Evolutionary conservation across 2,113 vertebrate species (phyloP).

Genomic region (Pavo muticus): DNA sequence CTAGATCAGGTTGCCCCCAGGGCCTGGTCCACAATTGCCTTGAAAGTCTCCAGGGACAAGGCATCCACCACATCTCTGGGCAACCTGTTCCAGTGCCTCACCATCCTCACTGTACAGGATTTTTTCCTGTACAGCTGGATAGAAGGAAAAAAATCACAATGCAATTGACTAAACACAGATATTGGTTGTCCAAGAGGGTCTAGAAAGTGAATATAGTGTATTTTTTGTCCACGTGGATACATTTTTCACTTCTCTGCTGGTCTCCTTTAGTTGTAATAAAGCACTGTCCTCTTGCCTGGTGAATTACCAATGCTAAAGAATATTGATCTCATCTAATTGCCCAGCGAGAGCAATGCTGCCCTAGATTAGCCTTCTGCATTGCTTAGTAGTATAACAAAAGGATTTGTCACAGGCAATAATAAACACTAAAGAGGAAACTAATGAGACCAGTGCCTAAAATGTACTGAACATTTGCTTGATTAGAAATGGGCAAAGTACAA

Average conservation of each 20-base stretch:
- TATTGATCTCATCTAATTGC: slow-evolving; percentile 31
- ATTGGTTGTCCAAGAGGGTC: background rate
- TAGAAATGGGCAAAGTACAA: slow-evolving; percentile 39
- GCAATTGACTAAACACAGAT: rapidly evolving
- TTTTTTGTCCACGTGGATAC: background rate
- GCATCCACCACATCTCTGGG: too few species aligned
- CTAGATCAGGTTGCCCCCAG: too few species aligned
- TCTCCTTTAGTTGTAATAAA: background rate
- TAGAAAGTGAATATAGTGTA: background rate
- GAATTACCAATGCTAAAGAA: slow-evolving; percentile 59
- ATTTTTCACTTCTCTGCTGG: background rate
- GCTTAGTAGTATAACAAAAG: slow-evolving; percentile 54
- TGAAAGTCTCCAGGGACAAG: too few species aligned
- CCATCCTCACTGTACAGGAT: too few species aligned
- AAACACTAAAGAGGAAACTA: slow-evolving; percentile 26
- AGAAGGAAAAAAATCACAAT: background rate
- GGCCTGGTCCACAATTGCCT: too few species aligned
- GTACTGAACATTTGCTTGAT: slow-evolving; percentile 13
- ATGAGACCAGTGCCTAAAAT: slow-evolving; percentile 30
- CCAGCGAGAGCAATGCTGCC: slow-evolving; percentile 29
- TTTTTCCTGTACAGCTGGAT: background rate
- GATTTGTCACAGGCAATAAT: slow-evolving; percentile 30
- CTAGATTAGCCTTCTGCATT: slow-evolving; percentile 38
- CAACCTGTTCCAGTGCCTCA: too few species aligned
- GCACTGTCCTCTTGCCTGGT: background rate